Base-by-base conservation (phyloP, 2,113 vertebrate genomes). In the Puffinus mauretanicus region DNA sequence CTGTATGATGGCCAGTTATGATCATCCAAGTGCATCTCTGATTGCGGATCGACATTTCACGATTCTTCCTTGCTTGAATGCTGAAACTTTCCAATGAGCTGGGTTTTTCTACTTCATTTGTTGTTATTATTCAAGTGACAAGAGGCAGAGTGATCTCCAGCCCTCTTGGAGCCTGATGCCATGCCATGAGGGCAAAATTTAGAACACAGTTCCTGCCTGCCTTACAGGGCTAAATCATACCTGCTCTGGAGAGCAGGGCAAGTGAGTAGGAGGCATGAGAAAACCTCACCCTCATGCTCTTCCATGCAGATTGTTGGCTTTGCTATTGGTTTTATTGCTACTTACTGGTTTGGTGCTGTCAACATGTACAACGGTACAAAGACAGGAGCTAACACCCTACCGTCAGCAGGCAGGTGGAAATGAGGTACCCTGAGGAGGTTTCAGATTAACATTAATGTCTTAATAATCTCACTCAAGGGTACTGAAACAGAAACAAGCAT, bases 361-460 rank as follows among this genome's bases (percentile, higher is more conserved):
- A 79, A 13, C 10, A 32, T 0, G 0, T 32, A 18, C 26, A 62
- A 29, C 0, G 3, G 32, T 40, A 7, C 51, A 32, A 52, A 85
- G 30, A 11, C 15, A 17, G 82, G 44, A 82, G 11, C 11, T 80
- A 49, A 57, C 17, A 69, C 9, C 20, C 55, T 38, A 1, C 27
- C 6, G 21, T 38, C 26, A 72, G 40, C 54, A 79, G 19, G 38
- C 25, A 80, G 67, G 24, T 57, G 34, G 29, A 57, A 90, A 76
- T 51, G 30, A 61, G 36, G 20, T 62, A 30, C 44, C 38, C 30
- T 46, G 73, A 82, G 57, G 19, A 79, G 44, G 15, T 72, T 61
- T 75, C 36, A 81, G 58, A 36, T 9, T 16, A 81, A 22, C n/a
- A 15, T 3, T 54, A 19, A 38, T 54, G 2, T 66, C 42, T 81